These are phyloP conservation scores for Umimayanthus kanabou DNA, from an alignment of 92 coral and sea anemone species.

Conservation along the genomic window DNA sequence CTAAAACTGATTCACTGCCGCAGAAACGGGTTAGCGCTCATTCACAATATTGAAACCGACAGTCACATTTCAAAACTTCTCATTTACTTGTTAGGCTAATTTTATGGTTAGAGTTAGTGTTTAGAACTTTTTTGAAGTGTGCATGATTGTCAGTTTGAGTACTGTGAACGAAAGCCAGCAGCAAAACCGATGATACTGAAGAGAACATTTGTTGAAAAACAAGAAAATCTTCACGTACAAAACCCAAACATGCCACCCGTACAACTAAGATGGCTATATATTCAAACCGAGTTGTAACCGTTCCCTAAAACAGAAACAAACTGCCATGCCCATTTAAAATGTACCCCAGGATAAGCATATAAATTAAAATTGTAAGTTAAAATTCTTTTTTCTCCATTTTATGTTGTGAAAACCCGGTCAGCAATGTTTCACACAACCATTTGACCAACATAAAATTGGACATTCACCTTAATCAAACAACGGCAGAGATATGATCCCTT, in stretches of 20 bases:
- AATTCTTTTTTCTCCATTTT: not conserved
- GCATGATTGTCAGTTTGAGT: no score
- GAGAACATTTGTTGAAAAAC: not conserved
- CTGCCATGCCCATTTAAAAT: conserved; percentile 23
- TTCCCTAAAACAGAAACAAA: conserved; percentile 76
- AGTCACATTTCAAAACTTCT: no score
- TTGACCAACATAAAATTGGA: conserved; percentile 7
- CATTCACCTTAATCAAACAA: not conserved
- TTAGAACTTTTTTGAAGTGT: no score
- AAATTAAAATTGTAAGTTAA: conserved; percentile 43
- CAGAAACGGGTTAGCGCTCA: no score
- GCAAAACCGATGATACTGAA: not conserved
- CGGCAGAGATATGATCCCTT: not conserved
- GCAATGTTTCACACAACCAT: conserved; percentile 9
- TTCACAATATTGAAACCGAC: no score
- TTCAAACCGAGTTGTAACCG: conserved; percentile 10
- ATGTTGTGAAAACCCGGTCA: not conserved
- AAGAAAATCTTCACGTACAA: not conserved
- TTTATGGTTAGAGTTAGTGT: no score
- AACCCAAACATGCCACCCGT: conserved; percentile 41
- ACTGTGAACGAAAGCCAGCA: no score
- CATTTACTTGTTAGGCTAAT: no score
- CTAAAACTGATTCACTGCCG: not conserved
- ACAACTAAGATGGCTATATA: not conserved
- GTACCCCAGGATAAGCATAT: conserved; percentile 13